Base-by-base conservation (phyloP, 2,113 vertebrate genomes). In the Clarias batrachus region DNA sequence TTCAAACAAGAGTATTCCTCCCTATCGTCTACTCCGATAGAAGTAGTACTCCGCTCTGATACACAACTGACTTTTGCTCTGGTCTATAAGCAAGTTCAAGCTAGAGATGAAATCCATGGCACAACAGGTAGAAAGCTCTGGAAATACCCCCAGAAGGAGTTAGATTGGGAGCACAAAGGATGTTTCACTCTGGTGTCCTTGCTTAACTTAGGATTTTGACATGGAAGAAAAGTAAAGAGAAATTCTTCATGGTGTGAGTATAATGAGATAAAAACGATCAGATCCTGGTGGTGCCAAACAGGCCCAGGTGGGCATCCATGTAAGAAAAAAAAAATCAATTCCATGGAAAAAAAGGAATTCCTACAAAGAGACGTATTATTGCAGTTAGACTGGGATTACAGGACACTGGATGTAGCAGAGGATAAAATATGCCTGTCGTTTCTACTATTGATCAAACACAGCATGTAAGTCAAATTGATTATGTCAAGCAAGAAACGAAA, bases 261-360 rank as follows among this genome's bases (percentile, higher is more conserved):
- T 48, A 84, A 85, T 77, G 80, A 60, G 48, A 85, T 68, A 60
- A 78, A 86, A 79, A 82, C 14, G 52, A 73, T 73, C 56, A 33
- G 33, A 37, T 66, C 68, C 23, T 25, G 59, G 84, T 52, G 59
- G 37, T 83, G 85, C 21, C 78, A 79, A 79, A 83, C 66, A 82
- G 62, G 19, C 33, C 48, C 66, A 62, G 62, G 73, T 30, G n/a
- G 81, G 59, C 59, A 54, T 74, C 77, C 25, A 41, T 1, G 13
- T 30, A 56, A 77, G 84, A 16, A 30, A 52, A 83, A 83, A 63
- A 54, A 73, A 89, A 90, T 90, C 88, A 83, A 87, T 90, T 79
- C n/a, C 56, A 33, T 30, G 30, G 78, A 41, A 52, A 48, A 48
- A 37, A 62, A 82, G 62, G 52, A 6, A 30, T 86, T 82, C 70